Percentiles rank a stretch among this genome's conserved stretches.
Conservation (phyloP, 2,888 invertebrate genomes). For the Drymonia ruficornis region DNA sequence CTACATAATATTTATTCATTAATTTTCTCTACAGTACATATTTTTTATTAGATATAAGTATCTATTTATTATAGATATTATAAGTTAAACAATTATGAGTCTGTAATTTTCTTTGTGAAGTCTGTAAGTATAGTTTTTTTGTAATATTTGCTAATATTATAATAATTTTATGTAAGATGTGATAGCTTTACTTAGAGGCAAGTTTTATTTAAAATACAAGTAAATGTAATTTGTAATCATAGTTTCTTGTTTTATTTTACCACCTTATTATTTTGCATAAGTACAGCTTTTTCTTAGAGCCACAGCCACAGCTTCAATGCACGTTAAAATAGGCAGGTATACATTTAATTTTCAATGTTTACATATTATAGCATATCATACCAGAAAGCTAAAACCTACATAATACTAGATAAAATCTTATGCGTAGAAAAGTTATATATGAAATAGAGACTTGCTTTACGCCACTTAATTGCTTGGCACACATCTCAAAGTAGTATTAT, state of each 20-base stretch:
- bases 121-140: conserved; percentile 70
- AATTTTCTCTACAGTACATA: conserved; percentile 49
- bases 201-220: conserved; percentile 78
- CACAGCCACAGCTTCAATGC: conserved; percentile 54
- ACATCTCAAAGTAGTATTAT: no score
- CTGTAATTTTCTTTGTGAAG: conserved; percentile 64
- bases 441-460: no score
- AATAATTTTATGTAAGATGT: conserved; percentile 75
- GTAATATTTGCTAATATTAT: conserved; percentile 76
- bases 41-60: conserved; percentile 57
- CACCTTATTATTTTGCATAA: conserved; percentile 61
- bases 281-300: conserved; percentile 59
- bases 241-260: conserved; percentile 73
- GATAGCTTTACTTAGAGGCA: conserved; percentile 83
- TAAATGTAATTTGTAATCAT: conserved; percentile 70
- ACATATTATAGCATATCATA: conserved; percentile 21
- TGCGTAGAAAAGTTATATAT: no score
- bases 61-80: conserved; percentile 70
- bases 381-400: conserved; percentile 7
- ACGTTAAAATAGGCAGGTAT: conserved; percentile 35
- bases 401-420: no score
- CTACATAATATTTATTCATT: conserved; percentile 60
- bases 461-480: no score
- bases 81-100: conserved; percentile 52
- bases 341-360: conserved; percentile 18